Base-by-base conservation (phyloP, 2,113 vertebrate species). In the Leptocoma aspasia region DNA sequence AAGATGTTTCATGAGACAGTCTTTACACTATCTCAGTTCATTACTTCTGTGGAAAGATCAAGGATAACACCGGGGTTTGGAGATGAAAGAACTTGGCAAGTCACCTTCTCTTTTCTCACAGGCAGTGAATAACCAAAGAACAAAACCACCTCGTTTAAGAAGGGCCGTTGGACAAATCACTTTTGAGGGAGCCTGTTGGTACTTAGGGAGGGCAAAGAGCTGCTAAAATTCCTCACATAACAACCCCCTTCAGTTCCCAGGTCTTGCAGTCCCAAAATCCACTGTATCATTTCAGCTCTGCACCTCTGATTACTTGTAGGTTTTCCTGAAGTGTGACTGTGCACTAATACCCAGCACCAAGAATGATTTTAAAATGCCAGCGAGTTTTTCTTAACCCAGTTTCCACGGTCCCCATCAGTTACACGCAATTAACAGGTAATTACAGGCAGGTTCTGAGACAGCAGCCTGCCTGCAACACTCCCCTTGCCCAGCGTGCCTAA, bases 61-160 rank as follows among this genome's bases (percentile, higher is more conserved):
- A 87, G 90, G 88, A 69, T 85, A 76, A 82, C 66, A 11, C 33
- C 4, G 39, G 56, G 37, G 22, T 82, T 57, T 45, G 68, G 88
- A 92, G 92, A 84, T 76, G 82, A 88, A 90, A 95, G 90, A 61
- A 69, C 66, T 54, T 61, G 57, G 65, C 60, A 53, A 94, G 37
- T 69, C 85, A 76, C 88, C 61, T 75, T 88, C 64, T 81, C 83
- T 70, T 65, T 70, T 60, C 90, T 85, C 49, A 47, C 57, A 64
- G n/a, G 24, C 45, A 80, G 42, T 9, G 47, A 84, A 44, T n/a
- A 71, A 45, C 57, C 39, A 30, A 53, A 64, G 56, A 86, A 75
- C 66, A 91, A 93, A 90, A 57, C 26, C 60, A n/a, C 50, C 45
- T 57, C 42, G 0, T 92, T 92, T 65, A 53, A 72, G 85, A 64